A percentile compares a stretch with the other conserved stretches of the same genome.
Evolutionary conservation across 2,113 vertebrate genomes (phyloP).

Genomic region (Poecilia latipinna): DNA sequence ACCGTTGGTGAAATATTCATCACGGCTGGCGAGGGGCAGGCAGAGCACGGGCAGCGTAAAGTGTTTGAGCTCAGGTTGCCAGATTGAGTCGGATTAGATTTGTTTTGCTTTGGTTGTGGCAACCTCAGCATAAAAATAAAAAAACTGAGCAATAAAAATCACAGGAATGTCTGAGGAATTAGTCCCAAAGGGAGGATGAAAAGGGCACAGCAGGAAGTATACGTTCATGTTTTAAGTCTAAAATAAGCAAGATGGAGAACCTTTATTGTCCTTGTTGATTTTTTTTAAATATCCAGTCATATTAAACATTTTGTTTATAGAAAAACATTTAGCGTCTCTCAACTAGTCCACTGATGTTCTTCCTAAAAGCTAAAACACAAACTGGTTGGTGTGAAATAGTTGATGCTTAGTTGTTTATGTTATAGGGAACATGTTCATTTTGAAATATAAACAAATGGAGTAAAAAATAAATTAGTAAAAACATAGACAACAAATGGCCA

Average conservation of each 20-base stretch:
- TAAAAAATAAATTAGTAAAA: too few species aligned
- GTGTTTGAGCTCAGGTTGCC: slow-evolving; percentile 63
- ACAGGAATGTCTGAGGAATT: background rate
- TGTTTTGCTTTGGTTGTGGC: slow-evolving; percentile 44
- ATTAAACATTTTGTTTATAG: too few species aligned
- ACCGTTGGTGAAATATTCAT: slow-evolving; percentile 75
- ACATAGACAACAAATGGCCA: too few species aligned
- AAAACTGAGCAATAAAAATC: slow-evolving; percentile 11
- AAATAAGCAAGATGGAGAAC: background rate
- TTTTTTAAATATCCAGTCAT: background rate
- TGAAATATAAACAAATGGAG: too few species aligned
- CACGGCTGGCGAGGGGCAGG: slow-evolving; percentile 34
- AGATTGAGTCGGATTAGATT: slow-evolving; percentile 61
- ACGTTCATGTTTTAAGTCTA: slow-evolving; percentile 3
- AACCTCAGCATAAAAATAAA: slow-evolving; percentile 41
- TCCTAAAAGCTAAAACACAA: too few species aligned
- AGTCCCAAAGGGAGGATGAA: slow-evolving; percentile 1
- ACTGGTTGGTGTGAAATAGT: too few species aligned
- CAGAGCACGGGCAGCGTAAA: slow-evolving; percentile 42
- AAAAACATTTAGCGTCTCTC: too few species aligned
- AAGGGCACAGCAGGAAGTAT: background rate
- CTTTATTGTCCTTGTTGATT: background rate
- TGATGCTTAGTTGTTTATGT: too few species aligned
- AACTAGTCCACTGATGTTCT: too few species aligned
- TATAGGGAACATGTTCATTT: too few species aligned